Evolutionary conservation across 2,113 vertebrate genomes (phyloP).

Genomic region (Hystrix brachyura): DNA sequence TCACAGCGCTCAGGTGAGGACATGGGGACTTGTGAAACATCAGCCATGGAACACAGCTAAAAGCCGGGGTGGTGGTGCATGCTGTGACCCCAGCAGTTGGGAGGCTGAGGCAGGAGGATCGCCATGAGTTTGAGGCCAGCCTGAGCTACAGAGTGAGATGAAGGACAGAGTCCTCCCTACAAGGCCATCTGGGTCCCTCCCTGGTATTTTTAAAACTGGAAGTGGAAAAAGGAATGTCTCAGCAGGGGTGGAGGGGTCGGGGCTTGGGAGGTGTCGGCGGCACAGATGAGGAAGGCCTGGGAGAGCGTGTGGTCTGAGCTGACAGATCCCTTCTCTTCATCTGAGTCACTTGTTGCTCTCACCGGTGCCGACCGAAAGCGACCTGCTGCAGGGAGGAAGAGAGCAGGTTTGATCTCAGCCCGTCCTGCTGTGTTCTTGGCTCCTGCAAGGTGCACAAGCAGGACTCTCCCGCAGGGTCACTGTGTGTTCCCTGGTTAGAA

Average conservation of each 20-base stretch:
- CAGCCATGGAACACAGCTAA: neutral
- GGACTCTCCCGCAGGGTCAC: neutral
- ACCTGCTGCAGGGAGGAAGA: neutral
- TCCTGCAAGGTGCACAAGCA: neutral
- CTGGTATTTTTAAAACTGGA: neutral
- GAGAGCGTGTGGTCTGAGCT: neutral
- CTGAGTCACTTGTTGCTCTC: neutral
- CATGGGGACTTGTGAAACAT: neutral
- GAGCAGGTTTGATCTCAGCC: neutral
- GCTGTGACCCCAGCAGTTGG: neutral
- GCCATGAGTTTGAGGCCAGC: neutral
- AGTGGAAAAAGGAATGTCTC: neutral
- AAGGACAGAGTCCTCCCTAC: no score
- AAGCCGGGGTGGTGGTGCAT: neutral
- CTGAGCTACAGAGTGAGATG: rapidly evolving
- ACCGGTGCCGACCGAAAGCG: neutral
- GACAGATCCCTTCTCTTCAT: neutral
- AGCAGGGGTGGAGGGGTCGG: neutral
- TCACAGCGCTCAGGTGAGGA: neutral
- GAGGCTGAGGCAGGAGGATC: neutral
- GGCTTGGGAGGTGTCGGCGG: neutral
- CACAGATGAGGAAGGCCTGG: neutral
- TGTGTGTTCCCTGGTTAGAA: neutral
- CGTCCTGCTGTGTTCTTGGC: neutral
- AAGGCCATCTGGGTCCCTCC: neutral